Conservation (phyloP, 2,797 vertebrate genomes). For the Lutjanus argentimaculatus region DNA sequence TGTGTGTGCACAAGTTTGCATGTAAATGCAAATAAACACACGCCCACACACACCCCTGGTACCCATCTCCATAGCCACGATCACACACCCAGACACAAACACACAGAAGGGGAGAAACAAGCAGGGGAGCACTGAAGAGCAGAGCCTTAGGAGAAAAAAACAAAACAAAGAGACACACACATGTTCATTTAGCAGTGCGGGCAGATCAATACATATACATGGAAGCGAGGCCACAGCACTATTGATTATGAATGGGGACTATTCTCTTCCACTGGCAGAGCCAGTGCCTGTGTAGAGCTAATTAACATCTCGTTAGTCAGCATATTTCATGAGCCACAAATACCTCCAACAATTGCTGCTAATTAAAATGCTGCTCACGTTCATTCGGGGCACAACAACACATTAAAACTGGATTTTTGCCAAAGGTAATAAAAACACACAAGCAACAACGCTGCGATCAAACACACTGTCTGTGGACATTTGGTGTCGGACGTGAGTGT, state of each 20-base stretch:
- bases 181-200: slow-evolving; percentile 58
- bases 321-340: slow-evolving; percentile 55
- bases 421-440: slow-evolving; percentile 22
- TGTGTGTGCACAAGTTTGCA: slow-evolving; percentile 36
- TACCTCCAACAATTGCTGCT: slow-evolving; percentile 19
- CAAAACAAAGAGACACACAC: slow-evolving; percentile 51
- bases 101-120: background rate
- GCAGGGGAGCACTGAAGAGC: slow-evolving; percentile 5
- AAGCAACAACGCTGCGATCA: slow-evolving; percentile 17
- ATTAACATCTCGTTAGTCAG: slow-evolving; percentile 66
- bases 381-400: slow-evolving; percentile 15
- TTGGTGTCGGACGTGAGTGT: background rate
- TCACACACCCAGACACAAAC: slow-evolving; percentile 12
- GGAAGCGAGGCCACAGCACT: slow-evolving; percentile 28
- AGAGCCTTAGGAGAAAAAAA: slow-evolving; percentile 11
- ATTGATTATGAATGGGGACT: slow-evolving; percentile 57
- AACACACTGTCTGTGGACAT: slow-evolving; percentile 23
- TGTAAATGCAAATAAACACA: slow-evolving; percentile 48
- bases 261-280: slow-evolving; percentile 10
- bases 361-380: slow-evolving; percentile 30
- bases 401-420: slow-evolving; percentile 4
- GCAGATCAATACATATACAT: slow-evolving; percentile 61
- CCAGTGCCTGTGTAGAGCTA: background rate
- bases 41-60: slow-evolving; percentile 17
- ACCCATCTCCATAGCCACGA: slow-evolving; percentile 12